These are phyloP conservation scores for Phycodurus eques DNA, from an alignment of 2,113 vertebrate species.

Conservation along the genomic window DNA sequence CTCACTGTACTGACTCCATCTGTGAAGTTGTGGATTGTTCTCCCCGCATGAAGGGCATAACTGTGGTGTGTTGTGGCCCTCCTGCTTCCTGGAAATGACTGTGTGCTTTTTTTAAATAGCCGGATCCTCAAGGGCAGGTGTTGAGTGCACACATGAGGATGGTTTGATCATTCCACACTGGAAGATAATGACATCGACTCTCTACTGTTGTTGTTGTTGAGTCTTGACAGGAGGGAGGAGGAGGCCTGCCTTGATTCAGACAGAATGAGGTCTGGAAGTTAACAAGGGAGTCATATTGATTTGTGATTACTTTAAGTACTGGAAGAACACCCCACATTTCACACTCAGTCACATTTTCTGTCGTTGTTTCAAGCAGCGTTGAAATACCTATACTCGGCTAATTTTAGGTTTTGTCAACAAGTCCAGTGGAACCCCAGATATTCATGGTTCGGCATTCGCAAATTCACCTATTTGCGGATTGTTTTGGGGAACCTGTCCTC, in stretches of 20 bases:
- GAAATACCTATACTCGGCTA: background rate
- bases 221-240: constrained; percentile 29
- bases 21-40: constrained; percentile 34
- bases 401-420: background rate
- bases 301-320: constrained; percentile 23
- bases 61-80: constrained; percentile 47
- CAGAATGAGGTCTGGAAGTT: constrained; percentile 27
- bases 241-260: constrained; percentile 17
- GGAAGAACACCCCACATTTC: background rate
- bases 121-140: constrained; percentile 55
- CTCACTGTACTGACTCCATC: constrained; percentile 54
- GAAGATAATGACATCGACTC: constrained; percentile 23
- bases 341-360: background rate
- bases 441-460: background rate
- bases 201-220: constrained; percentile 24
- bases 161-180: constrained; percentile 43
- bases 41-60: constrained; percentile 55
- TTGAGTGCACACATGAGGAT: constrained; percentile 20
- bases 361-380: background rate
- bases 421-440: background rate
- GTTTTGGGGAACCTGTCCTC: no score
- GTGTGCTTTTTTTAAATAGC: constrained; percentile 35
- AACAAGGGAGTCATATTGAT: constrained; percentile 31
- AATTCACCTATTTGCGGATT: no score
- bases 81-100: constrained; percentile 27